Evolutionary conservation across 2,797 vertebrate species (phyloP), one percentile per base, ranked within the genome.

Genomic region (Oceanodroma leucorhoa): DNA sequence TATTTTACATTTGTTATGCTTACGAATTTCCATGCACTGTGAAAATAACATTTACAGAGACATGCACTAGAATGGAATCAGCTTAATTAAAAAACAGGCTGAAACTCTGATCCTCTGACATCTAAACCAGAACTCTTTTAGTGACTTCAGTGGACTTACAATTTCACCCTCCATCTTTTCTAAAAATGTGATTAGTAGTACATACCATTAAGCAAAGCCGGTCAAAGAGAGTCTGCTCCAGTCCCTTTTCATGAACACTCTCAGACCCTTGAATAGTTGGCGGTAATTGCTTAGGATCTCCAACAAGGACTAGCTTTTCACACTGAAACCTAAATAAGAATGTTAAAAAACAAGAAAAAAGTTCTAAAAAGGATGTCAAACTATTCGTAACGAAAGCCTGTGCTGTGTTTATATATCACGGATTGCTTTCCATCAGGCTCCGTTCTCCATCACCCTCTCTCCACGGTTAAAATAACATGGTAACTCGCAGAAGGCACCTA

Each of bases 201-300:
- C 88, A 3, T 96, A 98, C 98, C 98, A 98, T 98, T 54, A 98
- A 61, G 92, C 98, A 98, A 46, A 98, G 98, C 12, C 98, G 92
- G 83, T 98, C 97, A 81, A 98, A 98, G 3, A 98, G 98, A 15
- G 98, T 98, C 96, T 98, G 98, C 86, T 98, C 98, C 91, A 98
- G 17, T 24, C 98, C 98, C 69, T 92, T 94, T 30, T 76, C 94
- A n/a, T 98, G 98, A 76, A 90, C 75, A 12, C 97, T 95, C 61
- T 98, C 98, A 30, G 98, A 98, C n/a, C 98, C 98, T 88, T 98
- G 98, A 89, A 98, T 65, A 17, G 98, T 98, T 64, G 98, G 98
- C 10, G 98, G 97, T 8, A 98, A 86, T 23, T 98, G 98, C 89
- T 96, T 98, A 14, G 98, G 98, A 46, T 98, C 98, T 82, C 98